These are phyloP conservation scores for Aramus guarauna DNA, from an alignment of 2,113 vertebrate genomes.

Conservation along the genomic window DNA sequence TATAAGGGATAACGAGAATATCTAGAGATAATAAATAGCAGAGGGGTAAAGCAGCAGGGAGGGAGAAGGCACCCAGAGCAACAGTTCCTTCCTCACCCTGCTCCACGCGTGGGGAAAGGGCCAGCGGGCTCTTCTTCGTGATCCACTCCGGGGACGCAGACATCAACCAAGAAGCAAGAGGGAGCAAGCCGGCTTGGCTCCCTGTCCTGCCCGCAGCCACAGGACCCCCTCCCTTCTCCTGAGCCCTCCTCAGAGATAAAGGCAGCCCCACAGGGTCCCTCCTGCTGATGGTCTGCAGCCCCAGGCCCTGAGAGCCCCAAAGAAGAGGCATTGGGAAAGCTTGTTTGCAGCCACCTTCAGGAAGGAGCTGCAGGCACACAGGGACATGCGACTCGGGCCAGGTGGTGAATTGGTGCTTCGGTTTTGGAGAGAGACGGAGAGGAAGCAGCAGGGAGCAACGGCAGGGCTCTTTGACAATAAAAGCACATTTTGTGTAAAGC, in stretches of 20 bases:
- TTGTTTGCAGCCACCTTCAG: background rate
- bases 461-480: background rate
- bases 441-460: background rate
- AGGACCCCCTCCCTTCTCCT: background rate
- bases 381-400: fast-evolving
- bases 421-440: background rate
- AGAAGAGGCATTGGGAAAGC: background rate
- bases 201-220: background rate
- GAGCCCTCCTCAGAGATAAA: background rate
- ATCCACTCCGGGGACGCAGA: background rate
- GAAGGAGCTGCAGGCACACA: background rate
- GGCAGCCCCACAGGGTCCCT: background rate
- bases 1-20: background rate
- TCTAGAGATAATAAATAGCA: background rate
- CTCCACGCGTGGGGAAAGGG: fast-evolving
- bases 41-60: background rate
- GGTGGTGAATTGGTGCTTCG: background rate
- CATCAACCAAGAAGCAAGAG: fast-evolving
- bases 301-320: background rate
- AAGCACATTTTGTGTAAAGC: background rate
- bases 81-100: background rate
- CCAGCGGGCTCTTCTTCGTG: background rate
- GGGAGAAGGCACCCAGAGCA: background rate
- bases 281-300: background rate
- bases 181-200: background rate